Evolutionary conservation across 2,113 vertebrate genomes (phyloP), one percentile per base, ranked within the genome.

Genomic region (Melanocharis versteri): DNA sequence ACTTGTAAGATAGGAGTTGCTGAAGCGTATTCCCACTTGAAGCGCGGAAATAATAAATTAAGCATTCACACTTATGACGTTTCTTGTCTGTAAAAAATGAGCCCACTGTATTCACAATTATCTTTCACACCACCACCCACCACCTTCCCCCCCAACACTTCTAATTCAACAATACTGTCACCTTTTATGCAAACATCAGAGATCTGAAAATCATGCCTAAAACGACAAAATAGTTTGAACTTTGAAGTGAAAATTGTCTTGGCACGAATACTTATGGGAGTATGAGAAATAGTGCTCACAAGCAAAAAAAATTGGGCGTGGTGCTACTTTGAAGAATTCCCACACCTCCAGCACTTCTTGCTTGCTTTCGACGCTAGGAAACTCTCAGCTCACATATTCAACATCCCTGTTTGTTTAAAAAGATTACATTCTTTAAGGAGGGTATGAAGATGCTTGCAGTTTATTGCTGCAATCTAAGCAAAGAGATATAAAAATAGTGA

Each of bases 241-340:
- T 79, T 54, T 58, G 50, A 87, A 93, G 89, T 65, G 81, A 83
- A 86, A 96, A 95, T 76, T 86, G 54, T 48, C 66, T 90, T 70
- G 87, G 84, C 87, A 96, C 22, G 4, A 18, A 2, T 73, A 64
- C 69, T 83, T 75, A 78, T 1, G 0, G 6, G 56, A 58, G 31
- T 37, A 78, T 47, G 86, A 90, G 42, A 70, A 92, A 61, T 5
- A 31, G 70, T 4, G 4, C 54, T 85, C n/a, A 58, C 48, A 60
- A 60, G 77, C 30, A 22, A 37, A 90, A 39, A 31, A 60, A 85
- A 66, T 26, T 39, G 58, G 28, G 71, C 58, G 50, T 10, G 27
- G 66, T 15, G 7, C 62, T 90, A 45, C 79, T 89, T 82, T 76
- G 85, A 77, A 89, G 69, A 58, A 79, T 75, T 88, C 70, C 58